Evolutionary conservation across 2,797 vertebrate genomes (phyloP), one percentile per base, ranked within the genome.

Genomic region (Percopsis omiscomaycus): DNA sequence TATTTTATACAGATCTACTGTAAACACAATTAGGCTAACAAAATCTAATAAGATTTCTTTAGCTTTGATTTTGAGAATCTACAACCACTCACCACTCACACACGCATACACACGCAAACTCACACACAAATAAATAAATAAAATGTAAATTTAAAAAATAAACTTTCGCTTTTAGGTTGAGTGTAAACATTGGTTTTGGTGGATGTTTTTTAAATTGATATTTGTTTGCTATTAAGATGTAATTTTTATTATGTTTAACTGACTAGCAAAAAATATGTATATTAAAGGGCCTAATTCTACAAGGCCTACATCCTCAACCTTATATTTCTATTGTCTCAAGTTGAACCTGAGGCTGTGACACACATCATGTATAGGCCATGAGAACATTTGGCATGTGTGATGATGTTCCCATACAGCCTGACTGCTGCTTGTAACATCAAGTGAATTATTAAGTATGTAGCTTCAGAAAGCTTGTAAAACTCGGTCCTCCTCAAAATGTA

Each of bases 381-480:
- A 75, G 79, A 74, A 63, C 80, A 73, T 81, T 86, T 85, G 82
- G 83, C 81, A 77, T 76, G 83, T 80, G 83, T 55, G 74, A 74
- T 71, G 69, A 69, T 75, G 78, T 85, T 81, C 88, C 76, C 73
- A 84, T 68, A 71, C 75, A 61, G 81, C 71, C 66, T 82, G 67
- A 78, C 86, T 83, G 77, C 80, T 70, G 79, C 83, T 81, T 79
- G 84, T 88, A 88, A 84, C 87, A 91, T 92, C 87, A 89, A 91
- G 85, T 91, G 90, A 93, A 93, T 92, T 88, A 91, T 92, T 92
- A 91, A 93, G 88, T 80, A 91, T 85, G 79, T 81, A 64, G 82
- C 90, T 90, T 93, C 88, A 90, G 89, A 91, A 84, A 86, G 72
- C 84, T 80, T 88, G 84, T 89, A 91, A 86, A 90, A 88, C 75